Evolutionary conservation across 2,797 vertebrate species (phyloP).

Genomic region (Micromesistius poutassou): DNA sequence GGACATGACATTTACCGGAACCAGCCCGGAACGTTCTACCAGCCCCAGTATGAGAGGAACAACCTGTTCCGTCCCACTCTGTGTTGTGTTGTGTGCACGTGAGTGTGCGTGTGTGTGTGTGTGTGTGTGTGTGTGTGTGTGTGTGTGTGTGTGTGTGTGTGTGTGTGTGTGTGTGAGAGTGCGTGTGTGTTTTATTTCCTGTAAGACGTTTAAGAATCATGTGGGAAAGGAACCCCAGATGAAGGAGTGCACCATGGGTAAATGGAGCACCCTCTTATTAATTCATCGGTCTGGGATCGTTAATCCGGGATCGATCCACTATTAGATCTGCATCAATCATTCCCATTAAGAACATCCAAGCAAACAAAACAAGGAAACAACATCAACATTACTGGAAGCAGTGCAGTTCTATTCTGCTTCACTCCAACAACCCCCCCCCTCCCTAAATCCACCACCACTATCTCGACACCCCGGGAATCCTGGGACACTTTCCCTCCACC

Average conservation of each 20-base stretch:
- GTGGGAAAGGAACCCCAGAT: neutral
- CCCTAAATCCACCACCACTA: too few species aligned
- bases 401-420: too few species aligned
- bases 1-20: conserved; percentile 65
- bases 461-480: conserved; percentile 8
- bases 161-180: neutral
- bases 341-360: conserved; percentile 30
- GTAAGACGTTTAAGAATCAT: neutral
- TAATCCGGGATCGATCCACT: too few species aligned
- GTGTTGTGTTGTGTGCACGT: neutral
- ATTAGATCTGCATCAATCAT: conserved; percentile 29
- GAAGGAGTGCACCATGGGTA: neutral
- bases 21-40: conserved; percentile 49
- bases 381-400: neutral
- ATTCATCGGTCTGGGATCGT: too few species aligned
- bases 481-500: conserved; percentile 49
- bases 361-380: conserved; percentile 37
- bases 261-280: neutral
- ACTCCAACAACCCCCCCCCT: too few species aligned
- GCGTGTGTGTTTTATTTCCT: neutral
- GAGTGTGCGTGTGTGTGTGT: neutral
- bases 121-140: neutral
- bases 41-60: conserved; percentile 50
- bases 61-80: conserved; percentile 37
- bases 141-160: neutral